Conservation (phyloP, 2,113 vertebrate species). For the Lipophrys pholis region DNA sequence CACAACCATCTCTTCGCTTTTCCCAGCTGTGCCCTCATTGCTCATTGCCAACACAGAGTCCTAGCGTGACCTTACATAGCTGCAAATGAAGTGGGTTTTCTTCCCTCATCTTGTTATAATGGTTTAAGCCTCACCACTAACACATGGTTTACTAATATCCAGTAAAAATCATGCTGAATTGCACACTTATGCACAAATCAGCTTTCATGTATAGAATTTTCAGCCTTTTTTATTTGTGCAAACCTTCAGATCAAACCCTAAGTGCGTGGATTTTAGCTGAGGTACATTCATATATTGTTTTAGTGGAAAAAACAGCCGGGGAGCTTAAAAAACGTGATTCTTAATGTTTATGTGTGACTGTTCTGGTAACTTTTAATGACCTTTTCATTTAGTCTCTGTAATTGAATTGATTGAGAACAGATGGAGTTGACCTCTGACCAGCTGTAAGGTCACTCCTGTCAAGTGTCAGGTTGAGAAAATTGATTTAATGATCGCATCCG, state of each 20-base stretch:
- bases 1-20: constrained; percentile 49
- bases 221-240: too few relatives aligned
- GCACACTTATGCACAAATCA: too few relatives aligned
- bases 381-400: constrained; percentile 32
- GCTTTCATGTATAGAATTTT: too few relatives aligned
- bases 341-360: constrained; percentile 8
- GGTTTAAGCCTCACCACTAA: neutral
- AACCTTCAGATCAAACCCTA: too few relatives aligned
- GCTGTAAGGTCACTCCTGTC: constrained; percentile 46
- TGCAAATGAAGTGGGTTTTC: neutral
- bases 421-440: constrained; percentile 66
- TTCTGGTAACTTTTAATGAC: constrained; percentile 24
- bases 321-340: constrained; percentile 26
- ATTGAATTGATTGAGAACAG: constrained; percentile 50
- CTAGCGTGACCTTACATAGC: constrained; percentile 43
- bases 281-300: constrained; percentile 1
- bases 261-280: too few relatives aligned
- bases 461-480: constrained; percentile 62
- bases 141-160: too few relatives aligned
- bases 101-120: neutral
- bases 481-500: constrained; percentile 55
- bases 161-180: too few relatives aligned
- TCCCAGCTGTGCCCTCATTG: constrained; percentile 52
- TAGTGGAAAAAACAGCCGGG: constrained; percentile 8
- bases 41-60: constrained; percentile 34